These are phyloP conservation scores for Danio tinwini DNA, from an alignment of 2,797 vertebrate genomes.

Conservation along the genomic window DNA sequence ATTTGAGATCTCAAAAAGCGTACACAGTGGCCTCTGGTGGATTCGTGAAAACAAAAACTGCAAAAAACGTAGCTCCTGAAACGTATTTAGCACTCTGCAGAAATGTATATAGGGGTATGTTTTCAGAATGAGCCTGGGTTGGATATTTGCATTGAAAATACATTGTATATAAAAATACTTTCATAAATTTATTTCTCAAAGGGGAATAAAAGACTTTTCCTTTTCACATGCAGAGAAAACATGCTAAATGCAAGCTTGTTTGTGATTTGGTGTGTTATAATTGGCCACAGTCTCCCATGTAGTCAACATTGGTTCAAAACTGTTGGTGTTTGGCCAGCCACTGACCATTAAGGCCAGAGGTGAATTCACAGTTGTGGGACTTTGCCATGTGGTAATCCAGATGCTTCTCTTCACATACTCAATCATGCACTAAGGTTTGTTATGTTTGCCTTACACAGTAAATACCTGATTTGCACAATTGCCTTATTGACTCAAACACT, in stretches of 20 bases:
- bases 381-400: not conserved
- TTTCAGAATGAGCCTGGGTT: no score
- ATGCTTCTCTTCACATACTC: not conserved
- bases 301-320: not conserved
- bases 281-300: not conserved
- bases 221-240: not conserved
- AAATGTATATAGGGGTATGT: no score
- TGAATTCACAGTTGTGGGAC: not conserved
- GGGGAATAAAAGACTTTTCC: no score
- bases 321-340: not conserved
- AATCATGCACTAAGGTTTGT: not conserved
- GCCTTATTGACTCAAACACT: conserved; percentile 9
- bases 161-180: no score
- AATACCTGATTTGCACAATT: conserved; percentile 21
- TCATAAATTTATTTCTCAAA: not conserved
- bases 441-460: not conserved
- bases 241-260: not conserved
- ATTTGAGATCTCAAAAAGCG: no score
- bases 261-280: not conserved
- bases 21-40: no score
- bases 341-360: not conserved
- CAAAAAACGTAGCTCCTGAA: no score
- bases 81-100: no score
- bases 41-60: no score
- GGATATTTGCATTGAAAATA: no score